Evolutionary conservation across 2,113 vertebrate species (phyloP), one percentile per base, ranked within the genome.

Genomic region (Patagioenas fasciata): DNA sequence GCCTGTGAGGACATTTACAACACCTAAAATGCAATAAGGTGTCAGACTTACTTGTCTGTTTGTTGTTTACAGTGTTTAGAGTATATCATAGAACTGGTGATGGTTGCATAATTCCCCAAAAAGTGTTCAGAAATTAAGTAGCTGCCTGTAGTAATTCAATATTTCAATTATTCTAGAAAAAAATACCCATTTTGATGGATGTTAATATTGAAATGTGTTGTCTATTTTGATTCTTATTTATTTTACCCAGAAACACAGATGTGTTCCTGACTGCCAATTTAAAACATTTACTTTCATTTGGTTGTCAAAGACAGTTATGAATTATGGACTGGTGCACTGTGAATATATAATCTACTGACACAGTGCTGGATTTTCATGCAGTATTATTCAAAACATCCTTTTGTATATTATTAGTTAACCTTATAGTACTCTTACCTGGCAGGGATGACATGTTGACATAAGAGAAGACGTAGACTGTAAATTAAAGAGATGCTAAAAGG

Each of bases 221-320:
- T 38, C 48, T 54, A 21, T 51, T 93, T 85, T 80, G 29, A 74
- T 77, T 78, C 42, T 80, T 81, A 6, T 80, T 80, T 67, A 61
- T 80, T 91, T 80, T 81, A 65, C 48, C 13, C 34, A 78, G 69
- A 88, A 95, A 48, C 6, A 56, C 18, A 80, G 24, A 15, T 17
- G 16, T 73, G 25, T 28, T 88, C 21, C 54, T 89, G 29, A 66
- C 13, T 84, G 60, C 6, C 12, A 66, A 24, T 86, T 86, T 85
- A 31, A 92, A 86, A 58, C 5, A 0, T 32, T 54, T 67, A 19
- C 8, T 80, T 91, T 79, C 61, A 57, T 34, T 60, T 32, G 12
- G 14, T 32, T 95, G 72, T 69, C 92, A 93, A 88, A 92, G 32
- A 58, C 38, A 88, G 67, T 91, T 91, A 75, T 61, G 51, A 96